Percentiles rank a stretch among this genome's conserved stretches.
phyloP scores from a whole-genome alignment of 2,888 invertebrate genomes.

The Chirona hameri region DNA sequence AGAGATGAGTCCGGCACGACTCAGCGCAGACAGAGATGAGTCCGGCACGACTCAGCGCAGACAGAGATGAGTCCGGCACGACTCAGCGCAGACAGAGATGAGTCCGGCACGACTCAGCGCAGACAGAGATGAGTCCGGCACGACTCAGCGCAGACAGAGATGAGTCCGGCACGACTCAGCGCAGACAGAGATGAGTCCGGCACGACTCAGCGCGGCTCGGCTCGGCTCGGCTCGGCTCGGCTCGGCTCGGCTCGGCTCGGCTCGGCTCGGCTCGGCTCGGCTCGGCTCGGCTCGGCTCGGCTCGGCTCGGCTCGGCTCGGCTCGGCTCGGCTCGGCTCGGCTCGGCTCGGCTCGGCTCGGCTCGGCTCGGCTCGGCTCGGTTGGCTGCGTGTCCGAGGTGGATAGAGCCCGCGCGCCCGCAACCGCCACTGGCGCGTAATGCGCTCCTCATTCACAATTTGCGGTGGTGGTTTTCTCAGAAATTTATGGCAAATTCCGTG shows the following conservation, averaged over 20 bases:
- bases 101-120: neutral
- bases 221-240: no score
- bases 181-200: neutral
- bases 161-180: neutral
- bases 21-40: neutral
- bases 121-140: neutral
- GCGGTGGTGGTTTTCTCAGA: conserved; percentile 24
- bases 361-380: no score
- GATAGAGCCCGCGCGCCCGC: neutral
- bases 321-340: neutral
- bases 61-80: neutral
- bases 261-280: neutral
- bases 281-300: neutral
- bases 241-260: neutral
- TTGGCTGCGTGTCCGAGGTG: neutral
- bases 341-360: neutral
- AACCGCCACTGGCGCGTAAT: neutral
- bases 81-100: neutral
- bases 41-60: neutral
- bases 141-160: neutral
- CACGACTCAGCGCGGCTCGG: no score
- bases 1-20: neutral
- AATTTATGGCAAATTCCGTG: conserved; percentile 4
- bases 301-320: neutral
- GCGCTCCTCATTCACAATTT: neutral